Conservation (phyloP, 2,888 invertebrate genomes). For the Nephrotoma appendiculata region DNA sequence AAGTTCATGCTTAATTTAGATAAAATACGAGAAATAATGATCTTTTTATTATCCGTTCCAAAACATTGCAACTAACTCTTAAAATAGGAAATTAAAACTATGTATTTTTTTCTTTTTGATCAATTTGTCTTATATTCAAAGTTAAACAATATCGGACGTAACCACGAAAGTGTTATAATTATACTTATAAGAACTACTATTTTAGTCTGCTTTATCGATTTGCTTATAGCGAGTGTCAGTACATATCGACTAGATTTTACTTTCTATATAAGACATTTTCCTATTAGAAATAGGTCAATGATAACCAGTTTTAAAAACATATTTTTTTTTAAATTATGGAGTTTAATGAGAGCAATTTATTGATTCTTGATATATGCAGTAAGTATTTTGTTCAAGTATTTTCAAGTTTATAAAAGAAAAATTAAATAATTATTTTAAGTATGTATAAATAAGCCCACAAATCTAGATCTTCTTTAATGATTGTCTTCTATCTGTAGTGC, state of each 20-base stretch:
- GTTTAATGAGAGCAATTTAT: background rate
- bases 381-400: background rate
- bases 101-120: background rate
- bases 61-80: background rate
- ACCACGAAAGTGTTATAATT: background rate
- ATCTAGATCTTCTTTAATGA: background rate
- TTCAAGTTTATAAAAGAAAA: background rate
- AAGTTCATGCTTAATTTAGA: background rate
- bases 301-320: background rate
- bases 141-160: background rate
- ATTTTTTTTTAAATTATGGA: background rate
- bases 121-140: background rate
- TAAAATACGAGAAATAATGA: background rate
- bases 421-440: background rate
- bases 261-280: background rate
- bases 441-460: background rate
- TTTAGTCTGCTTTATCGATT: background rate
- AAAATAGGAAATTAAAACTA: background rate
- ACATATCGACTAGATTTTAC: background rate
- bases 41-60: background rate
- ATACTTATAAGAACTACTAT: background rate
- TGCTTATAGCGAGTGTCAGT: background rate
- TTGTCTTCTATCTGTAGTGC: background rate
- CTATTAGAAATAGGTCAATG: background rate
- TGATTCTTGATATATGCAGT: background rate